A percentile compares a stretch with the other conserved stretches of the same genome.
Evolutionary conservation across 2,797 vertebrate species (phyloP).

Genomic region (Leptatherina wallacei): DNA sequence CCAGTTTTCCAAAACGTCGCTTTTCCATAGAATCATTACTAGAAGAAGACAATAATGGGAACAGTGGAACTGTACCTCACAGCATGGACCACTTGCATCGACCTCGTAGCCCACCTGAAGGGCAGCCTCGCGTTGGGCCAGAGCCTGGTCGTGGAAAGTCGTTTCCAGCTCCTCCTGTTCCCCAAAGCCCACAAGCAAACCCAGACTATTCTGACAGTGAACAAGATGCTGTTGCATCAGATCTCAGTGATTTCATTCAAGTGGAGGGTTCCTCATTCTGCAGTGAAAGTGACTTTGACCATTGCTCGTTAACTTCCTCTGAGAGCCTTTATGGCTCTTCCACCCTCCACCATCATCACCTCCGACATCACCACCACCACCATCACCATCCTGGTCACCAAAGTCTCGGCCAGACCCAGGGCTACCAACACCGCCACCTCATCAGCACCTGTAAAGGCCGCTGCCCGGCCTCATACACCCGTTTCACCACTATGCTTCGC

Average conservation of each 20-base stretch:
- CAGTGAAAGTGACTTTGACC: conserved; percentile 98
- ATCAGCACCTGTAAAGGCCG: conserved; percentile 96
- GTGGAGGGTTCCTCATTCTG: conserved; percentile 97
- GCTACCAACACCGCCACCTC: conserved; percentile 91
- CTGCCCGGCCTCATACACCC: conserved; percentile 96
- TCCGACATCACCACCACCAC: conserved; percentile 85
- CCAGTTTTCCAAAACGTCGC: conserved; percentile 86
- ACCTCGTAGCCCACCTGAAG: conserved; percentile 86
- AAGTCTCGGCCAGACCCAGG: conserved; percentile 87
- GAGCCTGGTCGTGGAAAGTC: conserved; percentile 74
- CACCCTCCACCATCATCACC: conserved; percentile 84
- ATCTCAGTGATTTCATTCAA: conserved; percentile 95
- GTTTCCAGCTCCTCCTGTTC: conserved; percentile 59
- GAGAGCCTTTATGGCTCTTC: conserved; percentile 91
- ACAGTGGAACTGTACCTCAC: conserved; percentile 48
- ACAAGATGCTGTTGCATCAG: conserved; percentile 91
- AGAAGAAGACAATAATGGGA: conserved; percentile 88
- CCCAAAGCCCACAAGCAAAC: conserved; percentile 57
- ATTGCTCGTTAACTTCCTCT: conserved; percentile 96
- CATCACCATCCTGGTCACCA: conserved; percentile 89
- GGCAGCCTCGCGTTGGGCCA: conserved; percentile 82
- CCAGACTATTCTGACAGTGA: conserved; percentile 94
- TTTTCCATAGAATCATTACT: conserved; percentile 96
- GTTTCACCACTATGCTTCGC: conserved; percentile 96
- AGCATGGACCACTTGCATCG: conserved; percentile 61